Percentiles rank a stretch among this genome's conserved stretches.
These are phyloP conservation scores for Vannuccia rotundouncinata DNA, from an alignment of 2,888 invertebrate genomes.

Conservation along the genomic window DNA sequence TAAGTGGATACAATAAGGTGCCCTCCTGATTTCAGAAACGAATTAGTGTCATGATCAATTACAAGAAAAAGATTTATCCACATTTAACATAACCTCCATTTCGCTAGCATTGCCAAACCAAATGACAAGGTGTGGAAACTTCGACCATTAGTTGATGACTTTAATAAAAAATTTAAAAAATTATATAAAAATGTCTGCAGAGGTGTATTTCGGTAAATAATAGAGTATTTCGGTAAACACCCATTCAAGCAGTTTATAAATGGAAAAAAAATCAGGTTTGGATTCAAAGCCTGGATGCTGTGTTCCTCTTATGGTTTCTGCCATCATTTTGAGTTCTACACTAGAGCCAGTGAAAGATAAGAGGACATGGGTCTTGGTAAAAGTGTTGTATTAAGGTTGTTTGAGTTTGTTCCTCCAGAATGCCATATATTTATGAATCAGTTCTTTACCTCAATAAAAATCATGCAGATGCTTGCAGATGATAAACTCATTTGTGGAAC, in stretches of 20 bases:
- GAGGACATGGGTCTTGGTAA: slow-evolving; percentile 1
- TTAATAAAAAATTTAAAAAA: not conserved
- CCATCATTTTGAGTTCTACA: not conserved
- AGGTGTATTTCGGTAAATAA: no score
- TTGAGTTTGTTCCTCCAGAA: not conserved
- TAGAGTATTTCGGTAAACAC: slow-evolving; percentile 25
- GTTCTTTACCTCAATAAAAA: not conserved
- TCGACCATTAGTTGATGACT: not conserved
- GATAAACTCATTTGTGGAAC: not conserved
- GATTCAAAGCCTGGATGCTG: slow-evolving; percentile 23
- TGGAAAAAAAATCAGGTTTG: not conserved
- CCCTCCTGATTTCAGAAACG: not conserved
- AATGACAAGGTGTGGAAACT: not conserved
- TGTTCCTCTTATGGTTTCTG: not conserved
- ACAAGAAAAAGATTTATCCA: not conserved
- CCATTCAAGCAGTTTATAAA: not conserved
- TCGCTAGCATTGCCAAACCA: not conserved
- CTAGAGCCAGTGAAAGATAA: not conserved
- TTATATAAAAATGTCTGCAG: no score
- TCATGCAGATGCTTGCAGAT: not conserved
- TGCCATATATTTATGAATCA: slow-evolving; percentile 9
- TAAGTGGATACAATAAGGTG: slow-evolving; percentile 1
- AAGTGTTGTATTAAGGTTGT: not conserved
- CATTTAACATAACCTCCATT: not conserved
- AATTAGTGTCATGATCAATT: not conserved